Base-by-base conservation (phyloP, 2,113 vertebrate species). In the Anguilla rostrata region DNA sequence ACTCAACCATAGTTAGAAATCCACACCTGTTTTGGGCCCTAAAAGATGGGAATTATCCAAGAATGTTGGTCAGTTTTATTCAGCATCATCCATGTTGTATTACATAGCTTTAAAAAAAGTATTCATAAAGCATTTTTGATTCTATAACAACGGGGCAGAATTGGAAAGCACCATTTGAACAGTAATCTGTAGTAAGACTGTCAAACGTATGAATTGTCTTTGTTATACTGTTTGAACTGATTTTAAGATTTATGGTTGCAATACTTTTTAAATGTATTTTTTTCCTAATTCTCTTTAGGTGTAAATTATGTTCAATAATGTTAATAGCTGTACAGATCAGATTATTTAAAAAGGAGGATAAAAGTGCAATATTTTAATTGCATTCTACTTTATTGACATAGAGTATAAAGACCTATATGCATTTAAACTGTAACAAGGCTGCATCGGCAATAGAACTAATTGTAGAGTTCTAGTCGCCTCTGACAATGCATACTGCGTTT, bases 251-350 rank as follows among this genome's bases (percentile, higher is more conserved):
- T 75, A 75, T 34, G n/a, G 71, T 75, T n/a, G 71, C 71, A 75
- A 75, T 75, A 75, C 26, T 75, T 75, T 34, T 34, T 11, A 75
- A 5, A 75, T 34, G 12, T 12, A 75, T 75, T 40, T 78, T 85
- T 11, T n/a, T 85, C 39, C 71, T 39, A 41, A 53, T 46, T 75
- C n/a, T 85, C 56, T 66, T 80, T 15, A 53, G 80, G 39, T 86
- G 46, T 86, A 81, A 81, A 80, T 86, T 85, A 43, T 81, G 83
- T 75, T 66, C 40, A 75, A 49, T 82, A 84, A 49, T 82, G 43
- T 80, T 88, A 56, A 88, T 86, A 88, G 85, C 75, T 88, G 87
- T 86, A 88, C 84, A 88, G 85, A 79, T 83, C 80, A 88, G 85
- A 83, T 57, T 88, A 75, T 75, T 75, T 75, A 34, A 39, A 84